phyloP scores from a whole-genome alignment of 2,113 vertebrate species.

The Pycnonotus jocosus region DNA sequence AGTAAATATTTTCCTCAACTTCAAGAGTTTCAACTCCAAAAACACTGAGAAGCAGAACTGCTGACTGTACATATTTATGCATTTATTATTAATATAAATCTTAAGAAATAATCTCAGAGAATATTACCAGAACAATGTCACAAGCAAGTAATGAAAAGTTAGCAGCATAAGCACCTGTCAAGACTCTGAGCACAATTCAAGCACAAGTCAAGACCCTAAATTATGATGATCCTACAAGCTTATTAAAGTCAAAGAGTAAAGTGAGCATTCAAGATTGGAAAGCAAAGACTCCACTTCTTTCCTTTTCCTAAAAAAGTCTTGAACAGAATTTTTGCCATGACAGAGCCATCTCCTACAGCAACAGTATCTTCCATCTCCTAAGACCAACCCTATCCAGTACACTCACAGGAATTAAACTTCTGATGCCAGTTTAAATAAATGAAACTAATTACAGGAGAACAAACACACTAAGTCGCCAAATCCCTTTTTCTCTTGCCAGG shows the following conservation, averaged over 20 bases:
- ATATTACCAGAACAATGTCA: neutral
- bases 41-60: neutral
- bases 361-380: neutral
- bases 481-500: neutral
- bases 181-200: neutral
- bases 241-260: neutral
- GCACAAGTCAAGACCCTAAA: neutral
- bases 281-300: neutral
- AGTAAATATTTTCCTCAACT: neutral
- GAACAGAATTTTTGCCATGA: neutral
- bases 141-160: neutral
- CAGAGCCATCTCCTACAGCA: neutral
- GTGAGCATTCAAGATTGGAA: neutral
- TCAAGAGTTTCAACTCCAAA: neutral
- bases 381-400: neutral
- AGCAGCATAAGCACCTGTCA: neutral
- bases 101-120: neutral
- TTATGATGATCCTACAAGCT: neutral
- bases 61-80: neutral
- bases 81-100: neutral
- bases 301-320: neutral
- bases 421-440: neutral
- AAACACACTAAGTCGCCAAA: neutral
- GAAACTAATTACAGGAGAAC: neutral
- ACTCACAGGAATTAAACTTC: neutral